Evolutionary conservation across 2,113 vertebrate genomes (phyloP).

Genomic region (Fulica atra): DNA sequence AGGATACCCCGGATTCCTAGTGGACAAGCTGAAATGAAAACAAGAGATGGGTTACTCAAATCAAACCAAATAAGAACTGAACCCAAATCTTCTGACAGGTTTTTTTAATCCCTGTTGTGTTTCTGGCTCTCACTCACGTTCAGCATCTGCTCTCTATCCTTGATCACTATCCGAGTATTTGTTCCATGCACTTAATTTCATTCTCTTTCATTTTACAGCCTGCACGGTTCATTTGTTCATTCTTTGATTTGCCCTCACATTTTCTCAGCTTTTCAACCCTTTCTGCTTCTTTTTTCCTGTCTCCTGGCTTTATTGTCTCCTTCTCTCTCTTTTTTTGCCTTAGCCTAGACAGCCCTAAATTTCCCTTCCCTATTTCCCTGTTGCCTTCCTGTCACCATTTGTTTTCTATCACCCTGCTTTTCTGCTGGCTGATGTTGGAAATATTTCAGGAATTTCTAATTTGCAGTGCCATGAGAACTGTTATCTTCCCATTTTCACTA

Average conservation of each 20-base stretch:
- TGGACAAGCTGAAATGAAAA: slow-evolving; percentile 3
- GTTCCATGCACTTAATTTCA: slow-evolving; percentile 60
- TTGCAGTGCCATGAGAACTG: slow-evolving; percentile 77
- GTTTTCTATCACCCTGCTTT: slow-evolving; percentile 76
- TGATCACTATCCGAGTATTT: slow-evolving; percentile 54
- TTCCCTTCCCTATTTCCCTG: slow-evolving; percentile 26
- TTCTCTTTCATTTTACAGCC: slow-evolving; percentile 56
- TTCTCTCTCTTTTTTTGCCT: neutral
- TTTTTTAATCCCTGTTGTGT: slow-evolving; percentile 53
- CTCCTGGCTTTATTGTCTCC: neutral
- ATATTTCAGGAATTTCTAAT: slow-evolving; percentile 82
- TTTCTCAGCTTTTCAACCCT: slow-evolving; percentile 35
- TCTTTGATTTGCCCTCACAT: slow-evolving; percentile 25
- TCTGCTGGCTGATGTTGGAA: slow-evolving; percentile 75
- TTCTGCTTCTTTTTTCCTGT: neutral
- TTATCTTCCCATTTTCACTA: slow-evolving; percentile 75
- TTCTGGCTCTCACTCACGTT: slow-evolving; percentile 16
- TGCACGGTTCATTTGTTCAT: slow-evolving; percentile 9
- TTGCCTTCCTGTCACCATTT: slow-evolving; percentile 77
- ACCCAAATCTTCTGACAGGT: slow-evolving; percentile 40
- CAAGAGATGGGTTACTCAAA: neutral
- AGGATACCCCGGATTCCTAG: neutral
- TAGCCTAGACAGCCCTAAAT: slow-evolving; percentile 4
- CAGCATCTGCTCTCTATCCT: slow-evolving; percentile 49
- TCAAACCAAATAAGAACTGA: neutral